A percentile compares a stretch with the other conserved stretches of the same genome.
Conservation (phyloP, 2,888 invertebrate genomes). For the Volucella inflata region DNA sequence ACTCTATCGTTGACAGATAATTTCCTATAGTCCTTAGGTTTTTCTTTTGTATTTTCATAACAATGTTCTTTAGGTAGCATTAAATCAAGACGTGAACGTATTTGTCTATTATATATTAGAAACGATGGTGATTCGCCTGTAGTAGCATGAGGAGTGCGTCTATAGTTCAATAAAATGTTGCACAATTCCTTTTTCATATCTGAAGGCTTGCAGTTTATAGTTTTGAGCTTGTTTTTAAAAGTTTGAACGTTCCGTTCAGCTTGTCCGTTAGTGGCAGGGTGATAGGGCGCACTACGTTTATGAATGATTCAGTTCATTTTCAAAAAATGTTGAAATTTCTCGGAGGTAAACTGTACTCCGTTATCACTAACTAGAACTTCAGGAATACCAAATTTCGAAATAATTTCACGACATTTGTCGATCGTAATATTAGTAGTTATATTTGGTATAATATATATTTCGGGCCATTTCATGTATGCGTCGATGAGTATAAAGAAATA, state of each 20-base stretch:
- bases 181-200: no score
- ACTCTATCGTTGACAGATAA: no score
- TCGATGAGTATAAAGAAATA: constrained; percentile 80
- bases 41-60: no score
- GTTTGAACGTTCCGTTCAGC: constrained; percentile 35
- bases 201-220: no score
- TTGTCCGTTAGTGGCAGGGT: constrained; percentile 39
- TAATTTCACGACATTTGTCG: constrained; percentile 24
- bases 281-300: constrained; percentile 16
- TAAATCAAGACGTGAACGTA: no score
- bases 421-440: constrained; percentile 47
- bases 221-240: constrained; percentile 24
- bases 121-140: no score
- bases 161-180: no score
- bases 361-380: constrained; percentile 22
- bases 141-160: no score
- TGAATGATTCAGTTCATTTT: constrained; percentile 38
- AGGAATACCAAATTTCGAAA: constrained; percentile 31
- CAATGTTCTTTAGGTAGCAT: no score
- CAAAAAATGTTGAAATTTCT: constrained; percentile 29
- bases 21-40: no score
- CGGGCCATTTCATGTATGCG: constrained; percentile 82
- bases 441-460: constrained; percentile 77
- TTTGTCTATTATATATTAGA: no score
- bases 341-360: constrained; percentile 22